Evolutionary conservation across 92 coral and sea anemone genomes (phyloP), one percentile per base, ranked within the genome.

Genomic region (Porites cylindrica): DNA sequence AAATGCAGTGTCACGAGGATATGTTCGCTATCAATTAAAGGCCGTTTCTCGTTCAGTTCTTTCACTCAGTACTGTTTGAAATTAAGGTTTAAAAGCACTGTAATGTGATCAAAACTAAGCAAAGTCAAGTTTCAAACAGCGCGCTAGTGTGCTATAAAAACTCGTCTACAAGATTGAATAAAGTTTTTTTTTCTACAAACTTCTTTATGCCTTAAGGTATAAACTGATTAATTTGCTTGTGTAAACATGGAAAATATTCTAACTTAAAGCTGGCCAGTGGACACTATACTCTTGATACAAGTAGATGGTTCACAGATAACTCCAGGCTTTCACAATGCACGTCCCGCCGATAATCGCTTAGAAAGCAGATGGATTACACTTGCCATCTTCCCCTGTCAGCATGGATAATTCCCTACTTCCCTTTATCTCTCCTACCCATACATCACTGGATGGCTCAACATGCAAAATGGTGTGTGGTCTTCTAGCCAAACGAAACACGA

Each of bases 391-490:
- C 47, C 81, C 51, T 83, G 87, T 83, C 87, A 83, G 81, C 87
- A 60, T 47, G 87, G 87, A 83, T 83, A 61, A 83, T 83, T 75
- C 87, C 54, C 62, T 51, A 21, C 80, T 83, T 75, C 51, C 17
- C 87, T 83, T 83, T 83, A 83, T 83, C 87, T 83, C 24, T 83
- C 32, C 70, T 16, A 43, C 74, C 13, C 80, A 75, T 65, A 11
- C 64, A 73, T 83, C 9, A 72, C 78, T 10, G 51, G 78, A 60
- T 21, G 47, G 54, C 61, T 51, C 47, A 59, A 62, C 87, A 83
- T 74, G 87, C 80, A 73, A 83, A 73, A 47, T 73, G 51, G 81
- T 83, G 87, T 73, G 87, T 83, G 80, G 87, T 83, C 81, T 83
- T 21, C 1, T 11, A 16, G 29, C 64, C 47, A n/a, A 83, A 83